Base-by-base conservation (phyloP, 2,113 vertebrate genomes). In the Clarias magur region DNA sequence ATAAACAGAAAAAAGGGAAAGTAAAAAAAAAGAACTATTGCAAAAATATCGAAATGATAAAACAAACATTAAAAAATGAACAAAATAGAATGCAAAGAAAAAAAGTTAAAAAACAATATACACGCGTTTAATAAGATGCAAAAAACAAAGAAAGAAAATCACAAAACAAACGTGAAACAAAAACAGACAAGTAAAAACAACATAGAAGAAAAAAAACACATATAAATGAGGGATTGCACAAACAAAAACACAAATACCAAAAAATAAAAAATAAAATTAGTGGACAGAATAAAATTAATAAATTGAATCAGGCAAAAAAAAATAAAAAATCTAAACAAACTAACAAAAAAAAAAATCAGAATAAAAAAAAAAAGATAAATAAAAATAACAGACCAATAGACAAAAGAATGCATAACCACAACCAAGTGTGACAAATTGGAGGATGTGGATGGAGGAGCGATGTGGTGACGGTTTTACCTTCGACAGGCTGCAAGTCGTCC, bases 401-500 rank as follows among this genome's bases (percentile, higher is more conserved):
- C 57, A 59, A 19, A 60, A 60, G 4, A 60, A 60, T 48, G 48
- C 7, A 48, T 8, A 48, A 48, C 0, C 6, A 48, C 48, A 48
- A 48, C 48, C 48, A 38, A 38, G 0, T 38, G 34, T 38, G 34
- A 38, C 34, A 38, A 38, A 38, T 3, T 38, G 30, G 34, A 23
- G 70, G 9, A 59, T 15, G 48, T 48, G 6, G 57, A 59, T 15
- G 13, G 57, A 54, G 67, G 15, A 19, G 21, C 25, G 48, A n/a
- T 4, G 48, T 25, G 68, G 87, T 89, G 54, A 17, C 30, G n/a
- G 54, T 21, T 80, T 80, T 95, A 96, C 95, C 95, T 95, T 96
- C 95, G 53, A 94, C 93, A 9, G 94, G 90, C 62, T 83, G 95
- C 88, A 99, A 96, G 91, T 99, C 98, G 93, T 99, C 98, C 94